These are phyloP conservation scores for Taxidea taxus DNA, from an alignment of 2,113 vertebrate genomes.

Conservation along the genomic window DNA sequence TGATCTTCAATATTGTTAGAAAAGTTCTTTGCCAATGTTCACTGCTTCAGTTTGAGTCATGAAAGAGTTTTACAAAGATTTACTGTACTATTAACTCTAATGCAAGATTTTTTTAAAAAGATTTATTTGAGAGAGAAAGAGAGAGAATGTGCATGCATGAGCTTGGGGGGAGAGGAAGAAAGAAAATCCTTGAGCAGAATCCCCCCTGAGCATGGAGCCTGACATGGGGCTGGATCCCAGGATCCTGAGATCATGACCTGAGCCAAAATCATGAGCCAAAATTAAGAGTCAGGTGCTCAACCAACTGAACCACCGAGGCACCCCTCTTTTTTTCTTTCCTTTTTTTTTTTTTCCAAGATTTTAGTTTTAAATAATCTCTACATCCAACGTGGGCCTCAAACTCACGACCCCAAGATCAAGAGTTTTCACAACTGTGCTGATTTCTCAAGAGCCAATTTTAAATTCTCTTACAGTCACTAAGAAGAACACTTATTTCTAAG, in stretches of 20 bases:
- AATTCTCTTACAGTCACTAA: background rate
- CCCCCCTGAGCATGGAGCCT: background rate
- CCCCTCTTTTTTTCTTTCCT: background rate
- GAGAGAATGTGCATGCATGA: rapidly evolving
- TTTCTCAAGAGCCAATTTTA: background rate
- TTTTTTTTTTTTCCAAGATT: background rate
- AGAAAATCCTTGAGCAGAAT: background rate
- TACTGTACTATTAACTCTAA: background rate
- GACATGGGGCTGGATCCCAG: background rate
- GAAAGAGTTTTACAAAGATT: conserved; percentile 13
- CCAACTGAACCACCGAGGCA: background rate
- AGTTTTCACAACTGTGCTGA: background rate
- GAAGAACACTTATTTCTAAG: background rate
- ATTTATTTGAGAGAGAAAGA: background rate
- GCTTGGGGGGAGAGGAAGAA: background rate
- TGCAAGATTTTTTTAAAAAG: background rate
- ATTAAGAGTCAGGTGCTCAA: background rate
- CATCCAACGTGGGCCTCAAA: background rate
- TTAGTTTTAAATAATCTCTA: background rate
- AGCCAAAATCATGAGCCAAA: background rate
- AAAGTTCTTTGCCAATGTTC: background rate
- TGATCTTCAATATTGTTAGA: background rate
- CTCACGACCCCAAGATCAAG: background rate
- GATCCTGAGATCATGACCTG: background rate
- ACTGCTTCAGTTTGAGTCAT: background rate